Evolutionary conservation across 2,797 vertebrate genomes (phyloP).

Genomic region (Phoxinus dragarum): DNA sequence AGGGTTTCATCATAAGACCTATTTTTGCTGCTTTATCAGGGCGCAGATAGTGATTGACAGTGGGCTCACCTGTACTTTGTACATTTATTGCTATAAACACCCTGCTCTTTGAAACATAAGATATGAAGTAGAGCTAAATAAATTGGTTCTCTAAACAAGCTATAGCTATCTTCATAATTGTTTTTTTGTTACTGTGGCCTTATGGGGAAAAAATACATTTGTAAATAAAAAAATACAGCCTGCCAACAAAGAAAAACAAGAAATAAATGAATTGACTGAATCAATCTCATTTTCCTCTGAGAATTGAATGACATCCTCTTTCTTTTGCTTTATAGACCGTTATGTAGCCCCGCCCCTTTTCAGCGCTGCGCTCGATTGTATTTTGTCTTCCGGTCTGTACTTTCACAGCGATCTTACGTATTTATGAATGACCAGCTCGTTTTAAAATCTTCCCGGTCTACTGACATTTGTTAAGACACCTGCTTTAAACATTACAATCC

Average conservation of each 20-base stretch:
- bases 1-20: constrained; percentile 3
- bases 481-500: too few species aligned
- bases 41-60: not conserved
- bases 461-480: too few species aligned
- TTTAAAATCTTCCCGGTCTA: too few species aligned
- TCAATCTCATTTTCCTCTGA: constrained; percentile 22
- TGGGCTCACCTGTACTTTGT: constrained; percentile 7
- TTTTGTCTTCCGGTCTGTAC: too few species aligned
- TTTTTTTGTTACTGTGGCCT: not conserved
- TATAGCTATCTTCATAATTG: not conserved
- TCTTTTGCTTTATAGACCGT: not conserved
- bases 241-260: constrained; percentile 6
- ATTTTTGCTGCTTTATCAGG: constrained; percentile 18
- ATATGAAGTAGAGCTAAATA: not conserved
- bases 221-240: not conserved
- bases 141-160: not conserved
- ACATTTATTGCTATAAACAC: not conserved
- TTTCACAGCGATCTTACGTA: too few species aligned
- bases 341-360: too few species aligned
- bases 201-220: not conserved
- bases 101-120: not conserved
- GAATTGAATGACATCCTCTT: not conserved
- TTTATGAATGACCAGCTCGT: too few species aligned
- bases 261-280: constrained; percentile 31
- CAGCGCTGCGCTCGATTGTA: too few species aligned